Evolutionary conservation across 1,140 invertebrate genomes (phyloP).

Genomic region (Hestina assimilis): DNA sequence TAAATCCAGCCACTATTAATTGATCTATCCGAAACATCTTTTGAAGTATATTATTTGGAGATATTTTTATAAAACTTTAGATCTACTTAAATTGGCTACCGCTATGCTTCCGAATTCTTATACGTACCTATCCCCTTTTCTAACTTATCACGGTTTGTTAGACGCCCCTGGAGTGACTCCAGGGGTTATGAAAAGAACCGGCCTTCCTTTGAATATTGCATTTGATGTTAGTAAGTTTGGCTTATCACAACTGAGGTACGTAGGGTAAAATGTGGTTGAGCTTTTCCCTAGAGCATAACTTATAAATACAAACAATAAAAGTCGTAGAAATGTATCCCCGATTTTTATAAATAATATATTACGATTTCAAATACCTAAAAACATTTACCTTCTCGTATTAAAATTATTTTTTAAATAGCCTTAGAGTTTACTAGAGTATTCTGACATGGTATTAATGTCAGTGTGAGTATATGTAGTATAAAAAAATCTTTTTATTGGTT

Average conservation of each 20-base stretch:
- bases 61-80: conserved; percentile 14
- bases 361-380: background rate
- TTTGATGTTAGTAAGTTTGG: conserved; percentile 48
- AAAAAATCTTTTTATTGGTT: too few relatives aligned
- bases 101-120: conserved; percentile 46
- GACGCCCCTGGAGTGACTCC: conserved; percentile 42
- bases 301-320: conserved; percentile 17
- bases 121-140: conserved; percentile 45
- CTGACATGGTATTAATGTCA: too few relatives aligned
- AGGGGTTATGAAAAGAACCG: conserved; percentile 46
- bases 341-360: conserved; percentile 11
- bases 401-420: too few relatives aligned
- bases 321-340: conserved; percentile 1
- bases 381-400: background rate
- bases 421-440: too few relatives aligned
- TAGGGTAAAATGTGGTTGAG: conserved; percentile 27
- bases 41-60: background rate
- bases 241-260: conserved; percentile 21
- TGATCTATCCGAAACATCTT: conserved; percentile 2
- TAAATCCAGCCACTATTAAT: conserved; percentile 10
- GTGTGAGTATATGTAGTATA: too few relatives aligned
- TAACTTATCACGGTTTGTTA: conserved; percentile 69
- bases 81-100: conserved; percentile 40
- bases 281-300: conserved; percentile 24
- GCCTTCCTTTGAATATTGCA: conserved; percentile 55